Base-by-base conservation (phyloP, 2,113 vertebrate species). In the Rhagologus leucostigma region DNA sequence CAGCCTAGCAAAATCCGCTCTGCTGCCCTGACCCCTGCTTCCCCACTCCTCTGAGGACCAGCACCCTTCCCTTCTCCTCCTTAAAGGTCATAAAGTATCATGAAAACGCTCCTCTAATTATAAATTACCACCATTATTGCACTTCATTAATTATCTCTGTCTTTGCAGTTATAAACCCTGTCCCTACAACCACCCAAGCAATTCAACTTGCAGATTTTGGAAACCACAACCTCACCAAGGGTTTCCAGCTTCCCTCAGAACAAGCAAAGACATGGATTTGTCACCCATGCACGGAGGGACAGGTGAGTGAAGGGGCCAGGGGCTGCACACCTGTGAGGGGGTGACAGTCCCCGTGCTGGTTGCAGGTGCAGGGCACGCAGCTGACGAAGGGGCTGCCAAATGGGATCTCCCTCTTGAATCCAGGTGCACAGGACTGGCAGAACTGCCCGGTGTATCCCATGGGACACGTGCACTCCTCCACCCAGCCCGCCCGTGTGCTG, bases 291-390 rank as follows among this genome's bases (percentile, higher is more conserved):
- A 3, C 0, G 0, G 12, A 21, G n/a, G 1, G 0, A 2, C 0
- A 3, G 56, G 44, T 0, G 24, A 62, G 56, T 2, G 7, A n/a
- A 7, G 33, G 46, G 56, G 14, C 16, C 0, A 0, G 13, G 49
- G 69, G 33, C 44, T 9, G 5, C 50, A 0, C 18, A 99, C 99
- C 99, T 90, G 99, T 98, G 74, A 98, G 95, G 11, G 98, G 98
- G 59, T 99, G 98, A 73, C 99, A 99, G 73, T 94, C 97, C 47
- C 99, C 99, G 0, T 99, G 99, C 77, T 97, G 97, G 96, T 99
- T 98, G 97, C 99, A 99, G 97, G 97, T 79, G 68, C 99, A 99
- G 35, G 98, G 99, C 78, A 99, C 95, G 1, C 99, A 99, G 87
- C 46, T 79, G 57, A 97, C 64, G 1, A 99, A 97, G 11, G 98